These are phyloP conservation scores for Dryobota labecula DNA, from an alignment of 2,888 invertebrate species.

Conservation along the genomic window DNA sequence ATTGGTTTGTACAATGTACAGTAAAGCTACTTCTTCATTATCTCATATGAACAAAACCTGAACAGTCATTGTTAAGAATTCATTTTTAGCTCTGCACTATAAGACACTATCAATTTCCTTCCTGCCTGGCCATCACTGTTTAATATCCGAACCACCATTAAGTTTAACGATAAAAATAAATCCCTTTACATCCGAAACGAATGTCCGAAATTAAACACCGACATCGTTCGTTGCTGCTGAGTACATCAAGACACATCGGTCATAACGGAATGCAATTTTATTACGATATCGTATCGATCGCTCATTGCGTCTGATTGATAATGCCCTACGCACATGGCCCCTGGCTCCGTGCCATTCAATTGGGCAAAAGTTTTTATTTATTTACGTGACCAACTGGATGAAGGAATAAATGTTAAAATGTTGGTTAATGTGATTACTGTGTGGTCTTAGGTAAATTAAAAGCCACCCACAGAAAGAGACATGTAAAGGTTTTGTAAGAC, in stretches of 20 bases:
- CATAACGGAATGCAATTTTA: conserved; percentile 65
- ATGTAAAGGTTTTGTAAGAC: neutral
- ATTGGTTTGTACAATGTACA: neutral
- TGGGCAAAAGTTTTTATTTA: conserved; percentile 48
- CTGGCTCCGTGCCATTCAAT: conserved; percentile 57
- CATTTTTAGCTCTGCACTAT: conserved; percentile 3
- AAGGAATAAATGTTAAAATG: conserved; percentile 12
- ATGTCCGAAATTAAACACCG: conserved; percentile 51
- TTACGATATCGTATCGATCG: conserved; percentile 61
- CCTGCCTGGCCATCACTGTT: conserved; percentile 38
- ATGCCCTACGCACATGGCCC: conserved; percentile 56
- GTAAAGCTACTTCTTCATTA: neutral
- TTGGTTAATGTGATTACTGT: conserved; percentile 20
- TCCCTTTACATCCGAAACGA: conserved; percentile 43
- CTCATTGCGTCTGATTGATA: conserved; percentile 66
- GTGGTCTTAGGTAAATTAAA: conserved; percentile 22
- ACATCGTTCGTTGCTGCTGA: conserved; percentile 16
- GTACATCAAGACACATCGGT: conserved; percentile 50
- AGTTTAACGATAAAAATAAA: conserved; percentile 55
- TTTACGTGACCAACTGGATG: conserved; percentile 13
- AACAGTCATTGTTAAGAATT: neutral
- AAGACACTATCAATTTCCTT: conserved; percentile 43
- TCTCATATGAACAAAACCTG: neutral
- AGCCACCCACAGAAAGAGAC: neutral
- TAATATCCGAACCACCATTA: conserved; percentile 42